phyloP scores from a whole-genome alignment of 2,888 invertebrate genomes.

The Ceriagrion tenellum region DNA sequence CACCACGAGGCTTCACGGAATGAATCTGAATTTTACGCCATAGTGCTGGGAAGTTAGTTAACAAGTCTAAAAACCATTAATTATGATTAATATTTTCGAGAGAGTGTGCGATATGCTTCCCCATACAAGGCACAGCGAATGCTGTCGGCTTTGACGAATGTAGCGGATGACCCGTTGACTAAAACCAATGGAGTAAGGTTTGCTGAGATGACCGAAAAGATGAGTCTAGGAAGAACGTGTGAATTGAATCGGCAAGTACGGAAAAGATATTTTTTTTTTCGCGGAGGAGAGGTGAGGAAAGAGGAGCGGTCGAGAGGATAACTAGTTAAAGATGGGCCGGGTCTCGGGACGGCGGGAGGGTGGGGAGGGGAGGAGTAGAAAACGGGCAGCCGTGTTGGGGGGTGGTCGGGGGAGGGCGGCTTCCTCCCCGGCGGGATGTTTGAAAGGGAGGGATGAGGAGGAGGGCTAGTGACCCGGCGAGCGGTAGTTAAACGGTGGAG shows the following conservation, averaged over 20 bases:
- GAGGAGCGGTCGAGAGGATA: neutral
- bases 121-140: no score
- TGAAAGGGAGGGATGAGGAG: neutral
- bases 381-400: neutral
- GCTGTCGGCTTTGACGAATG: no score
- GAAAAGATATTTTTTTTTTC: neutral
- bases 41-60: no score
- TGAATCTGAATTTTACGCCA: no score
- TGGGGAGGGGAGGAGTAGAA: neutral
- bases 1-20: no score
- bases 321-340: slow-evolving; percentile 37
- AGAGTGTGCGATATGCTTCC: no score
- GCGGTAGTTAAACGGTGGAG: slow-evolving; percentile 1
- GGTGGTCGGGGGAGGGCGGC: neutral
- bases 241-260: neutral
- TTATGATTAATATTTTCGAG: no score
- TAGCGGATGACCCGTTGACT: neutral
- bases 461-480: slow-evolving; percentile 60
- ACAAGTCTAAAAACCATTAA: no score
- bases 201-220: neutral
- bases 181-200: neutral
- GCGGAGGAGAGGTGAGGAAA: neutral
- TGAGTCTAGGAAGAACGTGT: neutral
- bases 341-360: neutral
- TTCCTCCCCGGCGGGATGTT: neutral